Base-by-base conservation (phyloP, 2,888 invertebrate genomes). In the Lasioglossum pauxillum region DNA sequence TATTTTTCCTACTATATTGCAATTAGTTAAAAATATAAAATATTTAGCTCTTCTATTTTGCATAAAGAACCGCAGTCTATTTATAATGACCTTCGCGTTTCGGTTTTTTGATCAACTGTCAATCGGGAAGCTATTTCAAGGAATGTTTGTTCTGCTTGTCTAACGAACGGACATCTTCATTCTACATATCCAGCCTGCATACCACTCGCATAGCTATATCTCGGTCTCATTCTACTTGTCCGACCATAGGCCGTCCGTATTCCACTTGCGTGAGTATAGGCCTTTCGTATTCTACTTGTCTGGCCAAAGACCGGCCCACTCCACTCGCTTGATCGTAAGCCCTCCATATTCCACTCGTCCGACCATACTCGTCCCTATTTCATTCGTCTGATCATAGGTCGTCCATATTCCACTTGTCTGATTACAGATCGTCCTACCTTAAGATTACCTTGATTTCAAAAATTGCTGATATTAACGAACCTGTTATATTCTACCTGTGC, bases 281-380 rank as follows among this genome's bases (percentile, higher is more conserved):
- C 60, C 27, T 60, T 60, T 27, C 60, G 60, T 60, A 60, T 60
- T 60, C 60, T 60, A 60, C 60, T 60, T 60, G 60, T 60, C 60
- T 5, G 27, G 16, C 14, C 60, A 31, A 12, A 60, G 60, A 5
- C 60, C 60, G 60, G 5, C 27, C 60, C 27, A 27, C 27, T 60
- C 60, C 60, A 27, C 60, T 60, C 2, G 60, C 60, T 27, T 16
- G 60, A 60, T 60, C 60, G 27, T 27, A 16, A 60, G 27, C 60
- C 60, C 27, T 60, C 60, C 60, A n/a, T 60, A 60, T 60, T 31
- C 27, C 60, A 7, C 14, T 16, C 27, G 60, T 1, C 27, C 10
- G 14, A 60, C 60, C 60, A 60, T 60, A 60, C 27, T 27, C 60
- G 60, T 60, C 7, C 60, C 27, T 60, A 60, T 60, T 60, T 27